Base-by-base conservation (phyloP, 2,888 invertebrate species). In the Pristionchus japonicus region DNA sequence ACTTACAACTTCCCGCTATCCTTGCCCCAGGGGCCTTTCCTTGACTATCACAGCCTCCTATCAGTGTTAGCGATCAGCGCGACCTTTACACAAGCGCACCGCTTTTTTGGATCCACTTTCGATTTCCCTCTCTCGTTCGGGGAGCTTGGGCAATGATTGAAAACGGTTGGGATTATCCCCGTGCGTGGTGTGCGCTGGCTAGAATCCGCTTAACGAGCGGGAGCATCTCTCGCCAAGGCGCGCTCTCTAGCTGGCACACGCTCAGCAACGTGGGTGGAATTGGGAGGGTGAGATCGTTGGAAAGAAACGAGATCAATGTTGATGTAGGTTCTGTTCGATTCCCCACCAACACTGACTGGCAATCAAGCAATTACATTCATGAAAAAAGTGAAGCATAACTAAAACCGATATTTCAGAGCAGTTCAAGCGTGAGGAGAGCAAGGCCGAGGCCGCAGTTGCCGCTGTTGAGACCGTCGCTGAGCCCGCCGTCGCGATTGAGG, bases 401-500 rank as follows among this genome's bases (percentile, higher is more conserved):
- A 7, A 57, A 57, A 23, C 52, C 3, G 9, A 57, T 4, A 11
- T 83, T 83, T 34, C 82, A 83, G 82, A 83, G 52, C 82, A 27
- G 31, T 49, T 83, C 52, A 86, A 86, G 74, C 67, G 70, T 47
- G 86, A 86, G 52, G 86, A 86, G 74, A 67, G n/a, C 70, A 23
- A 7, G 9, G 86, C n/a, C 13, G 86, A 67, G 52, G 70, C 86
- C 49, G 86, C 37, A 0, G 86, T 52, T 27, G 86, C 74, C 15
- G 52, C 49, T 20, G 86, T 40, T 37, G 86, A 70, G 70, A 47
- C 86, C 37, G 86, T 52, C 49, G 31, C 85, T 27, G 83, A 52
- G 11, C 57, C 83, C 31, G 83, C 34, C 23, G 83, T 47, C 0
- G 77, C 77, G 3, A 77, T 77, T 27, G 77, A 77, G 77, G 77